Evolutionary conservation across 2,797 vertebrate genomes (phyloP), one percentile per base, ranked within the genome.

Genomic region (Gambusia yucatana): DNA sequence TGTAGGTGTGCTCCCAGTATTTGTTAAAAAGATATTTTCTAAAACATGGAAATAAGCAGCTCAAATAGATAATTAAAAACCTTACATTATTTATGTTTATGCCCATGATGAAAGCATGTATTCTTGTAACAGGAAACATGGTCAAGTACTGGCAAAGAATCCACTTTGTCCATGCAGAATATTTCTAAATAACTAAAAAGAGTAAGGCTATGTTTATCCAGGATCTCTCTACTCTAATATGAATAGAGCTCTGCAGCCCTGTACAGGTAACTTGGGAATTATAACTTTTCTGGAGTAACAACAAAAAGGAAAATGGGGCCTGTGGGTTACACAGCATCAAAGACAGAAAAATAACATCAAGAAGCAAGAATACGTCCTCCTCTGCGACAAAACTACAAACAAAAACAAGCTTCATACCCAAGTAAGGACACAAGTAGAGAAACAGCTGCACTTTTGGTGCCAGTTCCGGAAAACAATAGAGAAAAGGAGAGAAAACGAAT

Each of bases 381-480:
- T 78, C 61, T 47, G 55, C 30, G 52, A 71, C 50, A 57, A 25
- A 59, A 77, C 41, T 36, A 72, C 28, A 71, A 72, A 71, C 16
- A 57, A 70, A 57, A 44, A n/a, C 39, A 33, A 44, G 43, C 16
- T 44, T 57, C 28, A 46, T 39, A 8, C 8, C 22, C 30, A 72
- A 48, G 72, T 55, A 55, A 59, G 55, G 57, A 25, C 6, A 33
- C 28, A 78, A 33, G 33, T 11, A 39, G 69, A 11, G 61, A 67
- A 44, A 43, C 9, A 10, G n/a, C 43, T 47, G 28, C 16, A 9
- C 25, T 43, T 28, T 16, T 52, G 6, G 20, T 52, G 46, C 30
- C 20, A 50, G 36, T 22, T 52, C 47, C 59, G 55, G 57, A 79
- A 79, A 67, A 73, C 65, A 55, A 28, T 33, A 77, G 33, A 57